Conservation (phyloP, 2,888 invertebrate genomes). For the Mesorhabditis spiculigera region DNA sequence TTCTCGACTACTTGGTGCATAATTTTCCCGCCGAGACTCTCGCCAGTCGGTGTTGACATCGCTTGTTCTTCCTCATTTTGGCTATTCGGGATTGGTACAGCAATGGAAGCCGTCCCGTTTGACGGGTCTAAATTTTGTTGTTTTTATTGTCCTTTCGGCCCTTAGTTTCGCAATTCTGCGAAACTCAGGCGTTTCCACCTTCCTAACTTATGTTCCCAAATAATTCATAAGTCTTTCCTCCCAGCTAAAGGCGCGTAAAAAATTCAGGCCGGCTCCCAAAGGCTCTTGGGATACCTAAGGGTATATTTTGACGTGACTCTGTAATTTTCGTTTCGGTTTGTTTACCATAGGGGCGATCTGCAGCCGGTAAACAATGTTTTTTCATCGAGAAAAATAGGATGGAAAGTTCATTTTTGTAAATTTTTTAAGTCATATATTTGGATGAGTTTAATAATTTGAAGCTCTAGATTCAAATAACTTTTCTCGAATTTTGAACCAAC, state of each 20-base stretch:
- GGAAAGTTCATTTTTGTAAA: too few relatives aligned
- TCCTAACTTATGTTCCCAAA: background rate
- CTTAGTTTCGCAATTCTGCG: background rate
- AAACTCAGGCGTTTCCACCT: background rate
- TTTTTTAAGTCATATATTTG: too few relatives aligned
- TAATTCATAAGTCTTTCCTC: too few relatives aligned
- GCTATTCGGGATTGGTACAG: background rate
- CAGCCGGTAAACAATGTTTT: too few relatives aligned
- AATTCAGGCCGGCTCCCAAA: too few relatives aligned
- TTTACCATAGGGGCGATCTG: too few relatives aligned
- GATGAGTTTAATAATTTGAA: too few relatives aligned
- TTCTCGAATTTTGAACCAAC: background rate
- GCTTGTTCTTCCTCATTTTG: background rate
- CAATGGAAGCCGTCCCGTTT: background rate
- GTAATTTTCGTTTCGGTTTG: too few relatives aligned
- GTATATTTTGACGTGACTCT: too few relatives aligned
- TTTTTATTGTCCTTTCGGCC: background rate
- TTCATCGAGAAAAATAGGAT: too few relatives aligned
- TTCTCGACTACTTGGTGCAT: background rate
- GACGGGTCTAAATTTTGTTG: background rate
- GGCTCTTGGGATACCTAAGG: too few relatives aligned
- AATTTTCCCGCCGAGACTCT: slow-evolving; percentile 4
- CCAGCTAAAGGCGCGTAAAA: too few relatives aligned
- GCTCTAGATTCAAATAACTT: background rate
- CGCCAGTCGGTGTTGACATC: background rate